These are phyloP conservation scores for Illadopsis cleaveri DNA, from an alignment of 2,113 vertebrate species.

Conservation along the genomic window DNA sequence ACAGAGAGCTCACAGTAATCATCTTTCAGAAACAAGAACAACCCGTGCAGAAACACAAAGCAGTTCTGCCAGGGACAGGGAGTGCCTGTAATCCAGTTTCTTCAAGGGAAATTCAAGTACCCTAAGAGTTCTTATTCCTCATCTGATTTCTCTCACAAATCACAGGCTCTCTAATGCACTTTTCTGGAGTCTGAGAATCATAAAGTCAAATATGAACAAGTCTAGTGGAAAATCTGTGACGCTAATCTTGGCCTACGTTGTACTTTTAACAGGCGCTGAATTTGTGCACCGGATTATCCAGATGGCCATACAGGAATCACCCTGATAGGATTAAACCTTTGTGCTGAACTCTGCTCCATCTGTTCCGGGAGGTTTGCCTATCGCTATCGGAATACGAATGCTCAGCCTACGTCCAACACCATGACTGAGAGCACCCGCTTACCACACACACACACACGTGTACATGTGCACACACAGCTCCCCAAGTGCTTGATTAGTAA, in stretches of 20 bases:
- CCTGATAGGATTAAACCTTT: conserved; percentile 98
- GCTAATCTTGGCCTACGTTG: conserved; percentile 87
- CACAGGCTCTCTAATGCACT: conserved; percentile 80
- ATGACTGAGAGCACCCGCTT: background rate
- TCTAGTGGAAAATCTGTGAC: conserved; percentile 88
- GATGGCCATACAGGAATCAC: conserved; percentile 94
- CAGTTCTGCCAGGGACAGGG: conserved; percentile 56
- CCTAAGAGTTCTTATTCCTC: conserved; percentile 70
- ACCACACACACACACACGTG: background rate
- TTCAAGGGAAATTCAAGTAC: conserved; percentile 71
- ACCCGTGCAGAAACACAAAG: conserved; percentile 69
- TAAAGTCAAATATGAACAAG: conserved; percentile 85
- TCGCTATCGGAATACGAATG: conserved; percentile 70
- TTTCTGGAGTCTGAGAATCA: conserved; percentile 76
- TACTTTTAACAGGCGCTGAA: conserved; percentile 90
- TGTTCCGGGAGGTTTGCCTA: conserved; percentile 80
- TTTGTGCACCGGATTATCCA: conserved; percentile 90
- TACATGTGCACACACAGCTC: background rate
- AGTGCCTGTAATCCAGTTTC: conserved; percentile 79
- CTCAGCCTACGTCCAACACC: conserved; percentile 53
- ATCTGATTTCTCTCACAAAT: conserved; percentile 71
- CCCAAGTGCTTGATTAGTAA: conserved; percentile 33
- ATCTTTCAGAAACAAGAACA: conserved; percentile 27
- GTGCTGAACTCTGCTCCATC: conserved; percentile 90
- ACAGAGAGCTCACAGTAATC: conserved; percentile 19